Conservation (phyloP, 1,140 invertebrate species). For the Drosophila insularis region DNA sequence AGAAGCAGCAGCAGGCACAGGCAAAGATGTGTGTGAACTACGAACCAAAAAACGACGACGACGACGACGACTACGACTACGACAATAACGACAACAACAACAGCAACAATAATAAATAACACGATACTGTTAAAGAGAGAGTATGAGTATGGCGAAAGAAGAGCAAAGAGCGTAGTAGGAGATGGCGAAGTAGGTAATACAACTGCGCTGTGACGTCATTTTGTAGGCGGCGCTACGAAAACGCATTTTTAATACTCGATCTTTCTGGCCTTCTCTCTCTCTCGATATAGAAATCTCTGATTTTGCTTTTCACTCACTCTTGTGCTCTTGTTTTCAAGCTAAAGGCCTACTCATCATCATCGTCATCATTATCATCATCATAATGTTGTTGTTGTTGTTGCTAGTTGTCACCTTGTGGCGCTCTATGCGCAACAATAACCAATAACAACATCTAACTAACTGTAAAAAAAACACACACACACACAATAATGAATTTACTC, state of each 20-base stretch:
- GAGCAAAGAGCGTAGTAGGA: conserved; percentile 43
- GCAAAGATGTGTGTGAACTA: conserved; percentile 2
- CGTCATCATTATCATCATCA: background rate
- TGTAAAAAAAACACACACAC: conserved; percentile 32
- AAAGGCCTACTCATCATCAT: conserved; percentile 10
- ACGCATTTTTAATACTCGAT: conserved; percentile 76
- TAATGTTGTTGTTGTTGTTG: conserved; percentile 27
- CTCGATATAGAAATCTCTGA: background rate
- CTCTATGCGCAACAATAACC: conserved; percentile 66
- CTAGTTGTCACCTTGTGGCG: conserved; percentile 40
- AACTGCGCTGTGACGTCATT: conserved; percentile 58
- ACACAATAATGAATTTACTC: background rate
- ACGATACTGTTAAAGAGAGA: conserved; percentile 15
- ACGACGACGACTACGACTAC: background rate
- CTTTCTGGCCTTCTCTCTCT: conserved; percentile 13
- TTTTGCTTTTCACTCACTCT: background rate
- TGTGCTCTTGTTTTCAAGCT: background rate
- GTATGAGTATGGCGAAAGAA: conserved; percentile 13
- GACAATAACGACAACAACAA: conserved; percentile 37
- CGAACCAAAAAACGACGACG: conserved; percentile 1
- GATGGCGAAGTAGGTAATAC: conserved; percentile 59
- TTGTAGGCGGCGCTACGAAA: conserved; percentile 68
- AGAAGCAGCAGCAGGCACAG: conserved; percentile 3
- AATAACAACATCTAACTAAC: conserved; percentile 75
- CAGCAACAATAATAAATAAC: conserved; percentile 23